Base-by-base conservation (phyloP, 2,113 vertebrate genomes). In the Microcebus murinus region DNA sequence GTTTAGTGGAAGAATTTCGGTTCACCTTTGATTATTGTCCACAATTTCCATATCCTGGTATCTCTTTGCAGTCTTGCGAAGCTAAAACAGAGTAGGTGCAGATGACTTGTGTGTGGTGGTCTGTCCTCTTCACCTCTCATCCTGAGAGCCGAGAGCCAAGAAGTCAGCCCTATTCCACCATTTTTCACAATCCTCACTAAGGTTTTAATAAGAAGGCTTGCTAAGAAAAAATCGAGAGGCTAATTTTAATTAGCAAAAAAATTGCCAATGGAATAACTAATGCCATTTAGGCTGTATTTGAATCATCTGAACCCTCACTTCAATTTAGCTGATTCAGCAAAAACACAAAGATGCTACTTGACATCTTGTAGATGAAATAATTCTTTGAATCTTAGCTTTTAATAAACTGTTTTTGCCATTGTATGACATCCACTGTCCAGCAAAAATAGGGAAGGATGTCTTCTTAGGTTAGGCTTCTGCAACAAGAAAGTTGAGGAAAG, bases 161-260 rank as follows among this genome's bases (percentile, higher is more conserved):
- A 45, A 1, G 45, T 45, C 45, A 45, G 45, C 45, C 45, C 45
- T 45, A 45, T 45, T 45, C 45, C 45, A 45, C 45, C 45, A 45
- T 45, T 45, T 45, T 45, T 45, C 45, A 45, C 45, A 45, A 45
- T 45, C 45, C 45, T 50, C 29, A 67, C 31, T 87, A 68, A 52
- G 15, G 18, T 74, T 94, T 88, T 80, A 81, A 63, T 14, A 91
- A 87, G 4, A 90, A 81, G 13, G 42, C 6, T 8, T 52, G 3
- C 8, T 86, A 87, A 42, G 8, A n/a, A 67, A 87, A 21, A 20
- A 15, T 0, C 42, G 3, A 25, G 15, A n/a, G 25, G 4, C 27
- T 52, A 20, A 71, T 79, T 93, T 97, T 80, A 59, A 87, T 83
- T 70, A 93, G 42, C 5, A 57, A 81, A 68, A 89, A 36, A 90